phyloP scores from a whole-genome alignment of 2,797 vertebrate genomes.

The Gobio occitaniae region DNA sequence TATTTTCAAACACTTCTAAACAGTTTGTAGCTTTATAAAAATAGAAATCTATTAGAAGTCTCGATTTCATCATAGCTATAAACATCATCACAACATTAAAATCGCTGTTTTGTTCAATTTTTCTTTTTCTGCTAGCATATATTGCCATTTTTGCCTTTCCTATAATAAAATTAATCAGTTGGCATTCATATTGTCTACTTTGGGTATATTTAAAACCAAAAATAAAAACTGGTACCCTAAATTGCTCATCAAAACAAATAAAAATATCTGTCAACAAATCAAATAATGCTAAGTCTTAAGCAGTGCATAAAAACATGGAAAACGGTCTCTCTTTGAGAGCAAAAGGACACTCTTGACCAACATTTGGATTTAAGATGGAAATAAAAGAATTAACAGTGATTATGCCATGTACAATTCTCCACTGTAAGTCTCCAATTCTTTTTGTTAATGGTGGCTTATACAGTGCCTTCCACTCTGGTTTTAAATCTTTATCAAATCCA shows the following conservation, averaged over 20 bases:
- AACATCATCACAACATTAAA: too few relatives aligned
- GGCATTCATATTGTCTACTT: neutral
- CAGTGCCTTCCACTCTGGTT: too few relatives aligned
- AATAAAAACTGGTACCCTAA: neutral
- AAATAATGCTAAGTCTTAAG: neutral
- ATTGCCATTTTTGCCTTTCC: neutral
- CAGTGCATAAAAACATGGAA: neutral
- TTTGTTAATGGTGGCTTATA: constrained; percentile 6
- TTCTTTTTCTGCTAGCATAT: neutral
- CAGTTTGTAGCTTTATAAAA: too few relatives aligned
- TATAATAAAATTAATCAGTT: neutral
- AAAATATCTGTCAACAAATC: neutral
- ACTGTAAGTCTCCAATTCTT: neutral
- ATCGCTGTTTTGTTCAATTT: too few relatives aligned
- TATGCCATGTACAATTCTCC: neutral
- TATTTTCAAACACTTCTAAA: too few relatives aligned
- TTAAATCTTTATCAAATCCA: too few relatives aligned
- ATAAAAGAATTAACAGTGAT: constrained; percentile 4
- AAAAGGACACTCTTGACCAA: neutral
- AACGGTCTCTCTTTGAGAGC: neutral
- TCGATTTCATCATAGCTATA: too few relatives aligned
- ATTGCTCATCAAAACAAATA: neutral
- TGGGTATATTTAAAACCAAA: neutral
- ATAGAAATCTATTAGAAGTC: too few relatives aligned
- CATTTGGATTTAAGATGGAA: constrained; percentile 4